Evolutionary conservation across 2,797 vertebrate genomes (phyloP).

Genomic region (Poliocrania exsul): DNA sequence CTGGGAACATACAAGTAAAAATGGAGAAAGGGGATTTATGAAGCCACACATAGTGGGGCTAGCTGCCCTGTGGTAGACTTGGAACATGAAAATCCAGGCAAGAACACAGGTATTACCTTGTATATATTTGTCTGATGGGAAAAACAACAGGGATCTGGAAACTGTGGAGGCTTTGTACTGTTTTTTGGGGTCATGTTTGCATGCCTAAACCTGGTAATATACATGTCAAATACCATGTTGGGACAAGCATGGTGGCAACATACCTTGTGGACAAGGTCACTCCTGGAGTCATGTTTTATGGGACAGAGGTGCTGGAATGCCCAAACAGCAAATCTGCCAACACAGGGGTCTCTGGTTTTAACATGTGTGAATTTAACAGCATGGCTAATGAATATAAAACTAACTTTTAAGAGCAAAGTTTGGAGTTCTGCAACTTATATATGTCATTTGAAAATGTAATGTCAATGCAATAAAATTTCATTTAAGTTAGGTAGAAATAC

Average conservation of each 20-base stretch:
- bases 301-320: not conserved
- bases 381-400: not conserved
- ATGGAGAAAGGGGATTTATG: not conserved
- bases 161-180: not conserved
- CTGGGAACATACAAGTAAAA: not conserved
- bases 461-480: not conserved
- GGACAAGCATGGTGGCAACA: not conserved
- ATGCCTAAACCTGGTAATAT: not conserved
- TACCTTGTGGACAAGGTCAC: not conserved
- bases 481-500: not conserved
- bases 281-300: not conserved
- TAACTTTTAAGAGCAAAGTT: not conserved
- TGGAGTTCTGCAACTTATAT: not conserved
- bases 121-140: not conserved
- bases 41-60: not conserved
- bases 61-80: not conserved
- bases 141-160: not conserved
- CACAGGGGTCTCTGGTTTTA: not conserved
- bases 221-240: fast-evolving
- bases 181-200: not conserved
- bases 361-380: not conserved
- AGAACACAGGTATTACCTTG: not conserved
- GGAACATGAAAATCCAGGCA: not conserved
- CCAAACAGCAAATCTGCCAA: not conserved
- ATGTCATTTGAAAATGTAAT: not conserved